Percentiles rank a stretch among this genome's conserved stretches.
Conservation (phyloP, 1,140 invertebrate species). For the Stegodyphus mimosarum region DNA sequence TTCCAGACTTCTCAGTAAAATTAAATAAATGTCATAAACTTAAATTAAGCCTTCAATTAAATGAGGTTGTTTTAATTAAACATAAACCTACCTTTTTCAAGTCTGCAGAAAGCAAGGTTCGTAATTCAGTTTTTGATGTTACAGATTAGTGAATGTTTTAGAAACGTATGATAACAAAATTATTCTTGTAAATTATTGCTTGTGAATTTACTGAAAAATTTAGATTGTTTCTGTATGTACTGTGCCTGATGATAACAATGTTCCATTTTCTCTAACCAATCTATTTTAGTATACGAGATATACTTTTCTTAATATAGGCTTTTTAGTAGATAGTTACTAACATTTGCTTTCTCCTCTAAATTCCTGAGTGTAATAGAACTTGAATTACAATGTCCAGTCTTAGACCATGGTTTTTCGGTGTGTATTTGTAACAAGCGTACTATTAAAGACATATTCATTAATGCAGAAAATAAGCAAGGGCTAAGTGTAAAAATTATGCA, state of each 20-base stretch:
- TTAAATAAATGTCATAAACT: neutral
- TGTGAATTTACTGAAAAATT: constrained; percentile 22
- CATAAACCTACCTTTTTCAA: neutral
- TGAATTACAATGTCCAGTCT: constrained; percentile 55
- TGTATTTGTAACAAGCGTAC: too few relatives aligned
- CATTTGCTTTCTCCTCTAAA: constrained; percentile 23
- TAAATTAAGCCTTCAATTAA: neutral
- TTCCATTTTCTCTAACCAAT: constrained; percentile 16
- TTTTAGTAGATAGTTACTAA: constrained; percentile 59
- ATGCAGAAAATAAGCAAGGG: neutral
- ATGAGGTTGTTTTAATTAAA: neutral
- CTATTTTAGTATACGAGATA: neutral
- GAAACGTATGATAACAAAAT: neutral
- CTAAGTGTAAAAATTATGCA: too few relatives aligned
- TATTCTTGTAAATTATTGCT: constrained; percentile 25
- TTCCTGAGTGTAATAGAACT: constrained; percentile 38
- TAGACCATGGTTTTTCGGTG: too few relatives aligned
- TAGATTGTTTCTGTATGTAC: constrained; percentile 21
- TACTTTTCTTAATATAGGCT: constrained; percentile 30
- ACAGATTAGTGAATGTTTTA: constrained; percentile 48
- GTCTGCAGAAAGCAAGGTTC: constrained; percentile 23
- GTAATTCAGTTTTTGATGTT: constrained; percentile 28
- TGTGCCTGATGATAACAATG: constrained; percentile 29
- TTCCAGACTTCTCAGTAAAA: neutral
- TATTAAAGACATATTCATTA: neutral